Evolutionary conservation across 2,888 invertebrate species (phyloP).

Genomic region (Yponomeuta plumbellus): DNA sequence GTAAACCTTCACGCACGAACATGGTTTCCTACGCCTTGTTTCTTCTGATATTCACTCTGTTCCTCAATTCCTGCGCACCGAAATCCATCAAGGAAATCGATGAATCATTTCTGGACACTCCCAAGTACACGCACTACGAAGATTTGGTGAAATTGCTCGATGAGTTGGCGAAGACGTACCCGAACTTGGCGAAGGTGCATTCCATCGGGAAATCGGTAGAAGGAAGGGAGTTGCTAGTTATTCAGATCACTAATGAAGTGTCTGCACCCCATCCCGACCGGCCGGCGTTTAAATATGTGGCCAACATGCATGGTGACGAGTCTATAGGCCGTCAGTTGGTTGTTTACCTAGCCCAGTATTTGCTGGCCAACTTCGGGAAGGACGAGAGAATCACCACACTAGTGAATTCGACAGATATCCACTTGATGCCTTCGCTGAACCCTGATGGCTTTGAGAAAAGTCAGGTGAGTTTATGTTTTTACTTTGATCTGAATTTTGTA

Average conservation of each 20-base stretch:
- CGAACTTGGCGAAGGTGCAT: slow-evolving; percentile 81
- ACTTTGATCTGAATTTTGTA: not conserved
- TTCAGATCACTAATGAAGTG: slow-evolving; percentile 88
- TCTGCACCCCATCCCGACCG: slow-evolving; percentile 72
- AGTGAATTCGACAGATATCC: slow-evolving; percentile 92
- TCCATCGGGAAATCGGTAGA: slow-evolving; percentile 90
- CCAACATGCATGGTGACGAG: slow-evolving; percentile 98
- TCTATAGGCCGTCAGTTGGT: slow-evolving; percentile 90
- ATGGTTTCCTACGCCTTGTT: slow-evolving; percentile 4
- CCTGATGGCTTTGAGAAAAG: slow-evolving; percentile 96
- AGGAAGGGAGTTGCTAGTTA: slow-evolving; percentile 86
- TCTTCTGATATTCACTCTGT: slow-evolving; percentile 49
- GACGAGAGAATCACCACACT: slow-evolving; percentile 83
- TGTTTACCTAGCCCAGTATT: slow-evolving; percentile 88
- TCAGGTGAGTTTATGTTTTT: slow-evolving; percentile 71
- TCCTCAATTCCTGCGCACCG: slow-evolving; percentile 47
- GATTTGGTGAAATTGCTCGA: slow-evolving; percentile 81
- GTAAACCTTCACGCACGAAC: not conserved
- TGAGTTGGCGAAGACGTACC: slow-evolving; percentile 79
- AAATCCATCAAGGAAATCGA: slow-evolving; percentile 51
- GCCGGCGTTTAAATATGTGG: slow-evolving; percentile 96
- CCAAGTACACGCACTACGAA: slow-evolving; percentile 82
- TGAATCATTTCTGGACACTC: slow-evolving; percentile 75
- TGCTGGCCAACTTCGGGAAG: slow-evolving; percentile 85
- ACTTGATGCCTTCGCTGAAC: slow-evolving; percentile 97